phyloP scores from a whole-genome alignment of 2,113 vertebrate genomes.

The Piprites chloris region DNA sequence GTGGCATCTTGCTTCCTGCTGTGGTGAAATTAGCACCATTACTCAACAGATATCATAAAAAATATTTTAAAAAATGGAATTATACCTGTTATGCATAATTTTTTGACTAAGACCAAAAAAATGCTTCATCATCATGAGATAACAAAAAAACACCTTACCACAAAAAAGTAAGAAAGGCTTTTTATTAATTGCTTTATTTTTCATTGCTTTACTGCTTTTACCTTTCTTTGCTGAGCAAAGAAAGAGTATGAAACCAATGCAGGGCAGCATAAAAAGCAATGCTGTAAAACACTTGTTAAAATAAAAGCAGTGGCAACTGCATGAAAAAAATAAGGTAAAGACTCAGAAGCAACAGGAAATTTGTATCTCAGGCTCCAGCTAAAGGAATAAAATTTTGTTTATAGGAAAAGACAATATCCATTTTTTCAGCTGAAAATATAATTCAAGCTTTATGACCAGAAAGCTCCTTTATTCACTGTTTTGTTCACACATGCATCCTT shows the following conservation, averaged over 20 bases:
- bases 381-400: neutral
- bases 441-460: neutral
- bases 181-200: neutral
- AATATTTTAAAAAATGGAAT: neutral
- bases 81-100: neutral
- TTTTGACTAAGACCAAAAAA: neutral
- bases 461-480: neutral
- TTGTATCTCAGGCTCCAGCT: neutral
- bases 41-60: neutral
- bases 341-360: neutral
- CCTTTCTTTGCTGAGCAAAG: neutral
- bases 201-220: neutral
- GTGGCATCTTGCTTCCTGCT: neutral
- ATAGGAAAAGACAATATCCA: neutral
- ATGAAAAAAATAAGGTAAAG: neutral
- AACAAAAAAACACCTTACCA: neutral
- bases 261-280: neutral
- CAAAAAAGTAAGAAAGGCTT: neutral
- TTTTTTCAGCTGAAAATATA: neutral
- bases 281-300: neutral
- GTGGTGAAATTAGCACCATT: neutral
- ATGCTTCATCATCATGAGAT: neutral
- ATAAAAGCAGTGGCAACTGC: neutral
- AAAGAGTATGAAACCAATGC: neutral
- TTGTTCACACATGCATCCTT: neutral